A percentile compares a stretch with the other conserved stretches of the same genome.
Evolutionary conservation across 2,888 invertebrate species (phyloP).

Genomic region (Pollenia angustigena): DNA sequence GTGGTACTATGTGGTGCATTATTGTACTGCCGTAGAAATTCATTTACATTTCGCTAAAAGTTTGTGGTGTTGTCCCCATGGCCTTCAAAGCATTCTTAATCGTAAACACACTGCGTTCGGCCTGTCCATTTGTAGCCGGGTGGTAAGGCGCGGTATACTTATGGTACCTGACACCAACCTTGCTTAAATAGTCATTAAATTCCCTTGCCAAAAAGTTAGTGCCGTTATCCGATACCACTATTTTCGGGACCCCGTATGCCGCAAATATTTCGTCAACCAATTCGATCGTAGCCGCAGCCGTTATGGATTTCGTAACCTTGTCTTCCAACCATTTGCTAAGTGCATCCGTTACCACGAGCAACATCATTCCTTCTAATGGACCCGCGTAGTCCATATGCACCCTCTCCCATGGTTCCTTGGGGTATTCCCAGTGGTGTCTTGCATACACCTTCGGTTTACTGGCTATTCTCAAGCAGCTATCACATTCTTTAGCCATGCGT

Average conservation of each 20-base stretch:
- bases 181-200: neutral
- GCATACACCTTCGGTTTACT: constrained; percentile 6
- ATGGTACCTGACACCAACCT: constrained; percentile 5
- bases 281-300: neutral
- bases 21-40: constrained; percentile 1
- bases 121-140: neutral
- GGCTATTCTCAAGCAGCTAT: constrained; percentile 10
- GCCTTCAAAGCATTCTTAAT: constrained; percentile 64
- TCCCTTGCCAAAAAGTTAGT: neutral
- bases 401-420: too few relatives aligned
- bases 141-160: constrained; percentile 7
- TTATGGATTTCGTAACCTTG: constrained; percentile 41
- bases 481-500: constrained; percentile 13
- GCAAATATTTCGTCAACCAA: neutral
- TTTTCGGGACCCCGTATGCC: neutral
- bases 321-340: constrained; percentile 56
- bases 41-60: constrained; percentile 28
- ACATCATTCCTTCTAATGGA: too few relatives aligned
- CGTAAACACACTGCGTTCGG: constrained; percentile 40
- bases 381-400: too few relatives aligned
- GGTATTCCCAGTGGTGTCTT: constrained; percentile 29
- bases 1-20: constrained; percentile 35
- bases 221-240: neutral
- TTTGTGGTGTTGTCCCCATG: constrained; percentile 48
- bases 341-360: too few relatives aligned